A percentile compares a stretch with the other conserved stretches of the same genome.
These are phyloP conservation scores for Parthenolecanium corni DNA, from an alignment of 2,888 invertebrate species.

Conservation along the genomic window DNA sequence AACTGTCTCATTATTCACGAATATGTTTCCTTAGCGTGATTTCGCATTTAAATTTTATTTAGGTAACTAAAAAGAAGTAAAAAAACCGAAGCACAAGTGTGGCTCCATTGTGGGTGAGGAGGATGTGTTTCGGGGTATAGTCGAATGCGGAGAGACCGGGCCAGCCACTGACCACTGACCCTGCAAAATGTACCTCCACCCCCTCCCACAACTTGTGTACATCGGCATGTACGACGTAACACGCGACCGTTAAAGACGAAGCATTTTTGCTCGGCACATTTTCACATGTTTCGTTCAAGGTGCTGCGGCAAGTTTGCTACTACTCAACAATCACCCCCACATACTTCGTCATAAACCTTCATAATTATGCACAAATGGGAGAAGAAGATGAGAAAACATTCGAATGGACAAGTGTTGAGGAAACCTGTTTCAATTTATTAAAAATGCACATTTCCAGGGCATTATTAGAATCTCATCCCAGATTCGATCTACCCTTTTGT, in stretches of 20 bases:
- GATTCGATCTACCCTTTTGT: too few relatives aligned
- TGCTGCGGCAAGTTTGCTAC: background rate
- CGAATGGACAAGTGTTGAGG: too few relatives aligned
- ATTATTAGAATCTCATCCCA: too few relatives aligned
- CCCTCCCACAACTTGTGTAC: background rate
- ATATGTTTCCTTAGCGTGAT: conserved; percentile 25
- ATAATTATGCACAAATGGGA: too few relatives aligned
- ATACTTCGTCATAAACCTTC: too few relatives aligned
- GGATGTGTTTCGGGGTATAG: too few relatives aligned
- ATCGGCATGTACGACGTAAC: conserved; percentile 7
- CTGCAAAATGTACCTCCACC: conserved; percentile 6
- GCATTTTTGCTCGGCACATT: background rate
- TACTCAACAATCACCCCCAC: too few relatives aligned
- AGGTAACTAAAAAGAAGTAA: background rate
- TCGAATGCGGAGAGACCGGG: background rate
- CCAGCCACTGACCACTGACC: conserved; percentile 23
- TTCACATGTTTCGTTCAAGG: background rate
- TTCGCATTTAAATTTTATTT: conserved; percentile 22
- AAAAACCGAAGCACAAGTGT: too few relatives aligned
- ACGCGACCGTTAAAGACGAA: background rate
- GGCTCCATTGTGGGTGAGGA: background rate
- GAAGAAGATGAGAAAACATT: too few relatives aligned
- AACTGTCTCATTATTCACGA: conserved; percentile 25
- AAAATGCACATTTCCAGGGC: too few relatives aligned
- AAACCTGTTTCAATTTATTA: too few relatives aligned